Base-by-base conservation (phyloP, 2,888 invertebrate genomes). In the Glyphotaelius pellucidus region DNA sequence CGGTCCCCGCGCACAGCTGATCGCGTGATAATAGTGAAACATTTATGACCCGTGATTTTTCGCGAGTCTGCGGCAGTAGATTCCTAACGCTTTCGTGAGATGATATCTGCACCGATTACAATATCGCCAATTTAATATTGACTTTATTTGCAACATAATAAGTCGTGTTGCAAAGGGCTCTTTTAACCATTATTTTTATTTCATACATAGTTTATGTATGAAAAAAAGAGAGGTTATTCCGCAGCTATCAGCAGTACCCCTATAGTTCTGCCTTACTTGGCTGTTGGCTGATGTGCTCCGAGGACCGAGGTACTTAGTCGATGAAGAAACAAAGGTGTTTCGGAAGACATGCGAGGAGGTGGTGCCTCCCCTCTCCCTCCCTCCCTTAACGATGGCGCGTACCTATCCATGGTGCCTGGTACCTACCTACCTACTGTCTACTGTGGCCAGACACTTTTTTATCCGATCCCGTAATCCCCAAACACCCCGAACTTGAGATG, bases 391-490 rank as follows among this genome's bases (percentile, higher is more conserved):
- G 80, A 35, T 35, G 32, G 19, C 83, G 14, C 3, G 31, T 35
- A 31, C 83, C 83, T 83, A 19, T 25, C 83, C 31, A 25, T 25
- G 32, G 31, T 25, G n/a, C 15, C 52, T 83, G 47, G 47, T 47
- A 14, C 2, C 25, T 67, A 67, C 2, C 25, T 67, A 67, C 67
- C n/a, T n/a, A 25, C 25, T n/a, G 67, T 67, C 67, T 67, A 67
- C 67, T 67, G 25, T 67, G 25, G 67, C 67, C 67, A 67, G 67
- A 67, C 67, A n/a, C 67, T n/a, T 67, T 67, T 83, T 83, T 31
- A 83, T 83, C 83, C 83, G 11, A 86, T 86, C 42, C 5, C 86
- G 42, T 86, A 42, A 86, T 86, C 86, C 86, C 42, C 86, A 30
- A 42, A 42, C 86, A 42, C 42, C 30, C 25, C 86, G 35, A 30